Conservation (phyloP, 2,888 invertebrate genomes). For the Syritta pipiens region DNA sequence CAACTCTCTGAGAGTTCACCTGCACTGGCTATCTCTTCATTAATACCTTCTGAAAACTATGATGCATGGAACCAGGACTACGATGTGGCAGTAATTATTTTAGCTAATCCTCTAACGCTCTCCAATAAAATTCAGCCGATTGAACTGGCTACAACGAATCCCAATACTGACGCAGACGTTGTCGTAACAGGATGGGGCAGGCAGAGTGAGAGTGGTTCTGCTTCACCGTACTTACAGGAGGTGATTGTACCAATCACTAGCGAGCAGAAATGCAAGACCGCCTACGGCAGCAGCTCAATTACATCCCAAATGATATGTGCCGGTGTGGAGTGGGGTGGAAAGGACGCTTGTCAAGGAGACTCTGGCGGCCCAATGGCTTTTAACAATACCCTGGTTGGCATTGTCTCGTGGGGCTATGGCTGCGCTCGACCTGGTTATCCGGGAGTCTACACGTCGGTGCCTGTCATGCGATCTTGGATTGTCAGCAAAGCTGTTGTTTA, state of each 20-base stretch:
- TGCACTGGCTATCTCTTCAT: no score
- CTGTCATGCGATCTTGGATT: no score
- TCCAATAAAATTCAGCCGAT: not conserved
- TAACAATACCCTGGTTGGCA: not conserved
- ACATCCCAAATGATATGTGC: not conserved
- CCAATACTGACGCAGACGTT: not conserved
- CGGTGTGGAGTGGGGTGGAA: not conserved
- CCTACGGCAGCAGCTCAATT: not conserved
- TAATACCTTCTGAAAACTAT: no score
- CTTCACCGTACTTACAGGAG: not conserved
- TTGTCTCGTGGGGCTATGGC: not conserved
- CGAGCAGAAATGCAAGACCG: not conserved
- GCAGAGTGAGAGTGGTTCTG: not conserved
- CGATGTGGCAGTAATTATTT: not conserved
- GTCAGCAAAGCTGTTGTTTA: no score
- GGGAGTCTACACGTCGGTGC: no score
- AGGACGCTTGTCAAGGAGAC: not conserved
- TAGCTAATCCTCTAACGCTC: not conserved
- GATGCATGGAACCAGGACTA: not conserved
- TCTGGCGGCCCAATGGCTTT: not conserved
- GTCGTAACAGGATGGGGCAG: not conserved
- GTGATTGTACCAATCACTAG: not conserved
- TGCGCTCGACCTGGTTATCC: not conserved
- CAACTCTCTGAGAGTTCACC: not conserved
- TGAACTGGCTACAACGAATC: not conserved